Evolutionary conservation across 2,113 vertebrate species (phyloP).

Genomic region (Trichomycterus rosablanca): DNA sequence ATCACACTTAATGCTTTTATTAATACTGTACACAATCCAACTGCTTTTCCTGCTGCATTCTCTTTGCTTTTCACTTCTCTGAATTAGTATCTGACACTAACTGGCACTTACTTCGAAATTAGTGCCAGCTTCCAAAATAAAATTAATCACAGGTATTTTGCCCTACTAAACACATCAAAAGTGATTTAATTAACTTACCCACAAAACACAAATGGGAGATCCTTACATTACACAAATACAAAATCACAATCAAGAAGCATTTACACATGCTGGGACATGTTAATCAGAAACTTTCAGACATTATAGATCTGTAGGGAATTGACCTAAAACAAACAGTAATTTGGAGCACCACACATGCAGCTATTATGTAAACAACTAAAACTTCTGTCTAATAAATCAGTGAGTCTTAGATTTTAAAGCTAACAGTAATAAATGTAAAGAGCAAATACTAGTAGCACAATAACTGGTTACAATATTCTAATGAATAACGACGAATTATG

Average conservation of each 20-base stretch:
- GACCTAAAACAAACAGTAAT: conserved; percentile 42
- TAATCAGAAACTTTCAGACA: conserved; percentile 49
- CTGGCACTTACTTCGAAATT: conserved; percentile 63
- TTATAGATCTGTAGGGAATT: conserved; percentile 38
- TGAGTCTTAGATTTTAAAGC: too few relatives aligned
- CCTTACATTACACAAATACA: conserved; percentile 59
- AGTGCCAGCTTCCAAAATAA: conserved; percentile 54
- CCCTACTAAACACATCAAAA: conserved; percentile 61
- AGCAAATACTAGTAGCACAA: too few relatives aligned
- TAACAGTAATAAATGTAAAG: too few relatives aligned
- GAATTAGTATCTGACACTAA: conserved; percentile 57
- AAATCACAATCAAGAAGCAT: conserved; percentile 43
- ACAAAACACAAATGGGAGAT: conserved; percentile 58
- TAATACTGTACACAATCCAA: conserved; percentile 26
- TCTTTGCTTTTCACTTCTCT: conserved; percentile 41
- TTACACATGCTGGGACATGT: conserved; percentile 47
- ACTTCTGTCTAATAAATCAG: too few relatives aligned
- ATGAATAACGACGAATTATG: too few relatives aligned
- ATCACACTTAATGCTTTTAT: conserved; percentile 26
- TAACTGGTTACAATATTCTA: too few relatives aligned
- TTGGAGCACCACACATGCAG: conserved; percentile 32
- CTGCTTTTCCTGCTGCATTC: conserved; percentile 33
- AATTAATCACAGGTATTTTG: conserved; percentile 43
- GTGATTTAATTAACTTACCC: conserved; percentile 60
- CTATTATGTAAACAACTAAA: too few relatives aligned